Evolutionary conservation across 2,113 vertebrate species (phyloP).

Genomic region (Vulpes vulpes): DNA sequence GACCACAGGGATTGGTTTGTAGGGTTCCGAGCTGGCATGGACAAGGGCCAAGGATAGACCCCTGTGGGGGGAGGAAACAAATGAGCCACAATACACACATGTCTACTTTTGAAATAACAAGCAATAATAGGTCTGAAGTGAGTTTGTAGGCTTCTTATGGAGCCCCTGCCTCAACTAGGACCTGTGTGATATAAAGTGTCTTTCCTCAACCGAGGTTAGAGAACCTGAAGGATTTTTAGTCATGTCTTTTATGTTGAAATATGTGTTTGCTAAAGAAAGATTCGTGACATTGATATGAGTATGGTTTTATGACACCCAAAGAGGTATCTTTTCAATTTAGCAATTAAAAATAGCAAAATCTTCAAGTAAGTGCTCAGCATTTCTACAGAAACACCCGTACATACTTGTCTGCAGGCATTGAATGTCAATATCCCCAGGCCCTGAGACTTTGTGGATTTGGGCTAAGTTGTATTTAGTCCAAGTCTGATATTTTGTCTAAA

Average conservation of each 20-base stretch:
- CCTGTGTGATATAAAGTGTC: background rate
- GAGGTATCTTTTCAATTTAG: background rate
- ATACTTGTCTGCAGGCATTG: background rate
- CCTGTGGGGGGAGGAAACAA: background rate
- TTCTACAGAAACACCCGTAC: background rate
- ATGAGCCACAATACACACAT: accelerated
- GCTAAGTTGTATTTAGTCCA: background rate
- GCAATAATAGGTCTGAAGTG: background rate
- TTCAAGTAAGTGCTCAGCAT: background rate
- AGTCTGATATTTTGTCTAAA: background rate
- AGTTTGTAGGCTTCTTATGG: background rate
- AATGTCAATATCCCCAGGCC: background rate
- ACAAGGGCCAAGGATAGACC: background rate
- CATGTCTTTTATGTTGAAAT: background rate
- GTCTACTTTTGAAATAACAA: background rate
- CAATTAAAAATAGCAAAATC: constrained; percentile 36
- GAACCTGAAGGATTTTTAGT: background rate
- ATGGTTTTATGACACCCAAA: background rate
- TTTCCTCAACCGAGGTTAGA: background rate
- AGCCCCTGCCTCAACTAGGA: background rate
- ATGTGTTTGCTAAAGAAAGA: background rate
- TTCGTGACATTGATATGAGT: background rate
- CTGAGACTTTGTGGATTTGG: background rate
- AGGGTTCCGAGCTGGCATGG: background rate
- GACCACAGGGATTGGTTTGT: background rate